Percentiles rank a stretch among this genome's conserved stretches.
phyloP scores from a whole-genome alignment of 2,888 invertebrate species.

The Agonopterix subpropinquella region DNA sequence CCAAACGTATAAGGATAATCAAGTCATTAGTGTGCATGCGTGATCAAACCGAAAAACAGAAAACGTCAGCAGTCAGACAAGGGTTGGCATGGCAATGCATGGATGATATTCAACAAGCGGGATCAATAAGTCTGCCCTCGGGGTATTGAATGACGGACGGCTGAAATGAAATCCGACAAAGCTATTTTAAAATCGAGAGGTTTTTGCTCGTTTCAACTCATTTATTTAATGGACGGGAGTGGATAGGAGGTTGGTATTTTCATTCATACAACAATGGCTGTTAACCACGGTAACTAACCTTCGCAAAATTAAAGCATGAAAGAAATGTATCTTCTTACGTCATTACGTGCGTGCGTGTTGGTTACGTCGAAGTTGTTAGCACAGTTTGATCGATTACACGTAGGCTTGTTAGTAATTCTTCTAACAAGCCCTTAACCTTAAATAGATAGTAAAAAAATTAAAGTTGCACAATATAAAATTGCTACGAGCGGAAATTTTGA shows the following conservation, averaged over 20 bases:
- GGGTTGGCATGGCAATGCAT: slow-evolving; percentile 1
- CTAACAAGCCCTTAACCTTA: too few species aligned
- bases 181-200: slow-evolving; percentile 3
- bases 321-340: slow-evolving; percentile 27
- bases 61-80: too few species aligned
- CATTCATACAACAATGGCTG: not conserved
- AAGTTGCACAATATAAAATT: too few species aligned
- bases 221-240: too few species aligned
- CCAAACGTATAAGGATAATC: slow-evolving; percentile 11
- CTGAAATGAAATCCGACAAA: slow-evolving; percentile 5
- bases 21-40: slow-evolving; percentile 15
- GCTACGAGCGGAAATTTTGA: too few species aligned
- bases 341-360: slow-evolving; percentile 5
- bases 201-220: not conserved
- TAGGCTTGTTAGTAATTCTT: not conserved
- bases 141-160: slow-evolving; percentile 4
- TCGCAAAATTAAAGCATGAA: not conserved
- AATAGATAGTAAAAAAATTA: too few species aligned
- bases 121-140: slow-evolving; percentile 6
- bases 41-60: not conserved
- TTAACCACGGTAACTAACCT: too few species aligned
- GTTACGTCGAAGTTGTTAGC: slow-evolving; percentile 1
- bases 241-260: too few species aligned
- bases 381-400: slow-evolving; percentile 8
- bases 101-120: slow-evolving; percentile 3